A percentile compares a stretch with the other conserved stretches of the same genome.
phyloP scores from a whole-genome alignment of 64 coral and sea anemone genomes.

The Montipora sp. region DNA sequence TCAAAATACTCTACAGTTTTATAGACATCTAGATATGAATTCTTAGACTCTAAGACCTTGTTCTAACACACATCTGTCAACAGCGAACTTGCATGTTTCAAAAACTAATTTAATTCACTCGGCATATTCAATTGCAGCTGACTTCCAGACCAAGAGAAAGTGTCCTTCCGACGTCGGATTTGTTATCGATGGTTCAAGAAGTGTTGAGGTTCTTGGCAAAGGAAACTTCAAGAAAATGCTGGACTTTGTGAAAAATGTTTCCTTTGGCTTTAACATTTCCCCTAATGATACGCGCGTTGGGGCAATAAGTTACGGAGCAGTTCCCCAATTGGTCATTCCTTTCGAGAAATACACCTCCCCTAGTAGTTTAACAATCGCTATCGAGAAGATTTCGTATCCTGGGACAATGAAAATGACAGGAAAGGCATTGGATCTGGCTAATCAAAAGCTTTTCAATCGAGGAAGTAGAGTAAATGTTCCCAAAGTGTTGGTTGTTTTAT shows the following conservation, averaged over 20 bases:
- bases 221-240: conserved; percentile 80
- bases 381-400: conserved; percentile 59
- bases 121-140: conserved; percentile 44
- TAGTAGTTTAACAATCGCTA: conserved; percentile 12
- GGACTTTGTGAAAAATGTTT: conserved; percentile 77
- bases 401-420: conserved; percentile 65
- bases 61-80: background rate
- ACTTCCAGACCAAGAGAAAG: conserved; percentile 29
- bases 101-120: conserved; percentile 32
- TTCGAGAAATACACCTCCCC: conserved; percentile 28
- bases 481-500: conserved; percentile 70
- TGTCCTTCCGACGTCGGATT: conserved; percentile 73
- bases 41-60: background rate
- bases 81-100: background rate
- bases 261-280: conserved; percentile 55
- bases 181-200: conserved; percentile 80
- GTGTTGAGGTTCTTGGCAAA: conserved; percentile 65
- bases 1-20: too few species aligned
- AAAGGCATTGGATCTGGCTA: conserved; percentile 53
- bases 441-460: conserved; percentile 41
- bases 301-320: conserved; percentile 54
- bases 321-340: conserved; percentile 49
- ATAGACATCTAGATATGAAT: background rate
- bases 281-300: conserved; percentile 52
- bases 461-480: conserved; percentile 58